Percentiles rank a stretch among this genome's conserved stretches.
Evolutionary conservation across 2,113 vertebrate genomes (phyloP).

Genomic region (Chionodraco myersi): DNA sequence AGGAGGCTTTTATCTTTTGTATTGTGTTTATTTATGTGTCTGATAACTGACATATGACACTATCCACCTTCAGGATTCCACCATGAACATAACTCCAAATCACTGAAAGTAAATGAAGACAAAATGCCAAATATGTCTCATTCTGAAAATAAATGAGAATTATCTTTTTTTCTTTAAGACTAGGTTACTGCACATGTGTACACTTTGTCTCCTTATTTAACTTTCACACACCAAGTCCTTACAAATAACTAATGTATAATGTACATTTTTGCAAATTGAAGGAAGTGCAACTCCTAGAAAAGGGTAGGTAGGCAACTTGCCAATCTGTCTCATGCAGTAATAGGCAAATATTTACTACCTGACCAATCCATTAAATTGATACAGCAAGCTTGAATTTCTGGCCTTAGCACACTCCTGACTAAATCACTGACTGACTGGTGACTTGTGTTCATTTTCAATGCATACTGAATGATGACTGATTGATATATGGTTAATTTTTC

Average conservation of each 20-base stretch:
- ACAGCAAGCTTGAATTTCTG: neutral
- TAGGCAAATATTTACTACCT: neutral
- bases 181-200: too few relatives aligned
- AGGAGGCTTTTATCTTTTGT: constrained; percentile 38
- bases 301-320: neutral
- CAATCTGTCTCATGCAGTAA: neutral
- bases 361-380: constrained; percentile 10
- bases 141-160: neutral
- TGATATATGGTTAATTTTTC: too few relatives aligned
- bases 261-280: neutral
- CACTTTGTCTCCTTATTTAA: neutral
- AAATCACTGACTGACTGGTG: neutral
- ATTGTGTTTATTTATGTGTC: constrained; percentile 7
- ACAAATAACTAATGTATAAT: neutral
- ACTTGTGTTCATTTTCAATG: constrained; percentile 13
- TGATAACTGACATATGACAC: constrained; percentile 29
- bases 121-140: neutral
- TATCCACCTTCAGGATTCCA: constrained; percentile 24
- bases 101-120: neutral
- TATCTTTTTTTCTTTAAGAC: neutral
- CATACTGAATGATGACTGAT: neutral
- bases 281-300: neutral
- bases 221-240: neutral
- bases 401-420: neutral
- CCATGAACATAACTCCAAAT: neutral